Percentiles rank a stretch among this genome's conserved stretches.
phyloP scores from a whole-genome alignment of 2,888 invertebrate species.

The Dyspetes luteomarginatus region DNA sequence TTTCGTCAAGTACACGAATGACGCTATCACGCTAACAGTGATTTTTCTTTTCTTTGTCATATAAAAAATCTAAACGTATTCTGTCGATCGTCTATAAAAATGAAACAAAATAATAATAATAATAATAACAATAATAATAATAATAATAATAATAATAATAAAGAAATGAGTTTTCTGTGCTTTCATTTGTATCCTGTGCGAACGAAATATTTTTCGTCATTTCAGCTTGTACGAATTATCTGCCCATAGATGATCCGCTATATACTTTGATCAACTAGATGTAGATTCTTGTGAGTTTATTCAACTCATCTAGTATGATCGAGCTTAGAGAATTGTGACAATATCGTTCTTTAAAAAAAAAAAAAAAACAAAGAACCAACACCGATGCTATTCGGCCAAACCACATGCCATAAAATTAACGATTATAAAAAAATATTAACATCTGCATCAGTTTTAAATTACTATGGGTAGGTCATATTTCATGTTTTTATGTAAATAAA shows the following conservation, averaged over 20 bases:
- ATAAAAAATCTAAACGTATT: conserved; percentile 53
- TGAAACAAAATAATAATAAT: conserved; percentile 36
- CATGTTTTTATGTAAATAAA: conserved; percentile 83
- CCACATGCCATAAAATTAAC: conserved; percentile 72
- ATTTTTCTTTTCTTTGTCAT: conserved; percentile 39
- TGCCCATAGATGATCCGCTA: conserved; percentile 66
- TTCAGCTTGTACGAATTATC: conserved; percentile 59
- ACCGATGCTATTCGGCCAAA: conserved; percentile 43
- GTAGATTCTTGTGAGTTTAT: conserved; percentile 61
- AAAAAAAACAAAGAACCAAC: conserved; percentile 19
- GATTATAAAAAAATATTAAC: conserved; percentile 64
- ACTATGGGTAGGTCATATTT: conserved; percentile 80
- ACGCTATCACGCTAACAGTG: conserved; percentile 55
- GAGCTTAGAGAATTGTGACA: conserved; percentile 75
- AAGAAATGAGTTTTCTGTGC: conserved; percentile 59
- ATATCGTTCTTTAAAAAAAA: conserved; percentile 67
- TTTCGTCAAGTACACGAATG: conserved; percentile 51
- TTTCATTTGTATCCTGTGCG: conserved; percentile 61
- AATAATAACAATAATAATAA: too few species aligned
- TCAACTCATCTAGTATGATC: conserved; percentile 67
- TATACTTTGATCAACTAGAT: conserved; percentile 65
- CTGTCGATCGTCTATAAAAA: conserved; percentile 50
- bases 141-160: conserved; percentile 12
- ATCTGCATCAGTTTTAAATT: conserved; percentile 79
- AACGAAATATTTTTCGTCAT: conserved; percentile 47